Evolutionary conservation across 2,888 invertebrate genomes (phyloP).

Genomic region (Tuta absoluta): DNA sequence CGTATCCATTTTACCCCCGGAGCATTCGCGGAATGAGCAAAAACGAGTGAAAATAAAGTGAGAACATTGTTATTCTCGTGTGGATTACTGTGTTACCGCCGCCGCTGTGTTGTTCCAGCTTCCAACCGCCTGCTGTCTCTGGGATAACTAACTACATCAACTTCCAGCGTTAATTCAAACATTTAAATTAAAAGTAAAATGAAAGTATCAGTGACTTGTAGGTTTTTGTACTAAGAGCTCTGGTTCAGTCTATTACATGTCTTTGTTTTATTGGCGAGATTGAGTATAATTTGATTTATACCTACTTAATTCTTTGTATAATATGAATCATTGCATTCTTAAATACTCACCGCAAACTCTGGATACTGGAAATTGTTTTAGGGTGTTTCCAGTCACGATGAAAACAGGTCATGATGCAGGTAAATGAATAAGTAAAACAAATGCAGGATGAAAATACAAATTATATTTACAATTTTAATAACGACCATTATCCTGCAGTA

Average conservation of each 20-base stretch:
- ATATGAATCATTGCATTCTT: no score
- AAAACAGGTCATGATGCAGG: not conserved
- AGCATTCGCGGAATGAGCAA: slow-evolving; percentile 67
- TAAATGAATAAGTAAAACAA: not conserved
- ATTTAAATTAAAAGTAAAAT: slow-evolving; percentile 41
- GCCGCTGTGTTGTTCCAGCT: slow-evolving; percentile 51
- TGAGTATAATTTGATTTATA: no score
- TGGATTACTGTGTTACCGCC: slow-evolving; percentile 61
- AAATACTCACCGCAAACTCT: no score
- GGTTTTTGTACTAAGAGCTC: no score
- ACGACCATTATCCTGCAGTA: not conserved
- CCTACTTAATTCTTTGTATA: no score
- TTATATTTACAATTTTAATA: no score
- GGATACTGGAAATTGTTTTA: no score
- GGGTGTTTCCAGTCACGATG: no score
- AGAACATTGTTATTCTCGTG: slow-evolving; percentile 74
- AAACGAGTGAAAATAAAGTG: slow-evolving; percentile 74
- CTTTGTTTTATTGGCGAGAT: no score
- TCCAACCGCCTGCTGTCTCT: slow-evolving; percentile 50
- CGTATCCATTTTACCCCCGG: slow-evolving; percentile 62
- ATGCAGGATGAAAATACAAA: not conserved
- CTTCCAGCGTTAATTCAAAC: slow-evolving; percentile 46
- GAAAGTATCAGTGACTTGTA: slow-evolving; percentile 47
- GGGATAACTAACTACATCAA: slow-evolving; percentile 52
- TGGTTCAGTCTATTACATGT: not conserved